A percentile compares a stretch with the other conserved stretches of the same genome.
These are phyloP conservation scores for Lacanobia wlatinum DNA, from an alignment of 2,888 invertebrate species.

Conservation along the genomic window DNA sequence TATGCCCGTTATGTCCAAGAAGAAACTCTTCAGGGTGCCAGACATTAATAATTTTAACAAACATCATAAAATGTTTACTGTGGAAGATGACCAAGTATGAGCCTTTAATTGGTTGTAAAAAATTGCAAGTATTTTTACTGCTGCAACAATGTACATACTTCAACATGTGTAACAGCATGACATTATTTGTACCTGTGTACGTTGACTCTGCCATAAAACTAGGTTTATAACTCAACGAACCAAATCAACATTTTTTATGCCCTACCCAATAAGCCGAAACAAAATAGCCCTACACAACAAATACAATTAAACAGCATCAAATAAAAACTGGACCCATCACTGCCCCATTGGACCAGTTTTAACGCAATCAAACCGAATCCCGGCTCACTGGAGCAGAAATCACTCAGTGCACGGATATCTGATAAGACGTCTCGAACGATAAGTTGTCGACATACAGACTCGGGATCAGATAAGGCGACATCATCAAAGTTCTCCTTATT, in stretches of 20 bases:
- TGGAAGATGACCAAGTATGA: not conserved
- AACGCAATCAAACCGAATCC: slow-evolving; percentile 77
- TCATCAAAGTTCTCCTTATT: slow-evolving; percentile 64
- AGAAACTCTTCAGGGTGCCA: slow-evolving; percentile 33
- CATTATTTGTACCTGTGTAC: not conserved
- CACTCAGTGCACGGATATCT: slow-evolving; percentile 70
- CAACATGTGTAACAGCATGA: not conserved
- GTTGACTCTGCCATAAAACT: slow-evolving; percentile 29
- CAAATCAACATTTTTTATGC: slow-evolving; percentile 23
- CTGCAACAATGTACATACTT: slow-evolving; percentile 37
- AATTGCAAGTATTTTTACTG: slow-evolving; percentile 16
- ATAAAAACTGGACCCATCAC: slow-evolving; percentile 52
- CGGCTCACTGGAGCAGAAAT: slow-evolving; percentile 78
- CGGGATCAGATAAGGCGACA: slow-evolving; percentile 76
- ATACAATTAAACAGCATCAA: slow-evolving; percentile 55
- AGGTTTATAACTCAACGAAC: not conserved
- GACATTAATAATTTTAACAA: slow-evolving; percentile 27
- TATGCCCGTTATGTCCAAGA: not conserved
- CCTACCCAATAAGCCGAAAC: slow-evolving; percentile 35
- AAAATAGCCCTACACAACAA: slow-evolving; percentile 51
- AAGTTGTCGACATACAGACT: slow-evolving; percentile 77
- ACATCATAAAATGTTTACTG: slow-evolving; percentile 40
- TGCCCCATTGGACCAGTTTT: slow-evolving; percentile 65
- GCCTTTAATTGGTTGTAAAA: slow-evolving; percentile 31
- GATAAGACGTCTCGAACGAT: slow-evolving; percentile 76